Evolutionary conservation across 2,888 invertebrate species (phyloP).

Genomic region (Halictus ligatus): DNA sequence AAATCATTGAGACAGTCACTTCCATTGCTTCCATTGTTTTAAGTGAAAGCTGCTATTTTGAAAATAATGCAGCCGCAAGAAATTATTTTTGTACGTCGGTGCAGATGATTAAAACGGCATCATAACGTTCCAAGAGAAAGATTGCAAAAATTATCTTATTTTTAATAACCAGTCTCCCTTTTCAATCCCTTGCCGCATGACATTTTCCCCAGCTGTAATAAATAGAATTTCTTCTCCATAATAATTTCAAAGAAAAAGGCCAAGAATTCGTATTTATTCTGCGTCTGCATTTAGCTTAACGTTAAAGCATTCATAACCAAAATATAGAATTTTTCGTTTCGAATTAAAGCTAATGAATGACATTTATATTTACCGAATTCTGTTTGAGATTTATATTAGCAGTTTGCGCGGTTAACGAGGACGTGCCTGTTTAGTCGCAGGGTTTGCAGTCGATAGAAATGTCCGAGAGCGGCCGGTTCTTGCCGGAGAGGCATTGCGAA

Average conservation of each 20-base stretch:
- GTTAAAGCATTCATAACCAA: neutral
- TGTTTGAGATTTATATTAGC: neutral
- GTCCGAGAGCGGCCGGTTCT: neutral
- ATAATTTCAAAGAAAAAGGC: neutral
- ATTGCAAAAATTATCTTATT: neutral
- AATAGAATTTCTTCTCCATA: neutral
- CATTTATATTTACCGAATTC: neutral
- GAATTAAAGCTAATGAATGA: neutral
- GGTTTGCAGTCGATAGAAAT: neutral
- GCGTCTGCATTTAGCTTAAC: neutral
- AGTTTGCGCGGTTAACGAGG: neutral
- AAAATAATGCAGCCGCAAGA: neutral
- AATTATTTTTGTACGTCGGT: neutral
- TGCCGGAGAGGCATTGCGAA: slow-evolving; percentile 2
- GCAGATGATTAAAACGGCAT: neutral
- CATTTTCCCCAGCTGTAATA: neutral
- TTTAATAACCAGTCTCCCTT: neutral
- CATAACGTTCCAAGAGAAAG: neutral
- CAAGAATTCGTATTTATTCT: neutral
- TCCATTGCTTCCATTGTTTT: neutral
- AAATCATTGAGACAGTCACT: neutral
- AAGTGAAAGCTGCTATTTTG: neutral
- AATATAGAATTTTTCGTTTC: neutral
- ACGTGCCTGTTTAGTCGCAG: neutral
- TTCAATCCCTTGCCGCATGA: neutral